Base-by-base conservation (phyloP, 2,113 vertebrate genomes). In the Machaerirhynchus nigripectus region DNA sequence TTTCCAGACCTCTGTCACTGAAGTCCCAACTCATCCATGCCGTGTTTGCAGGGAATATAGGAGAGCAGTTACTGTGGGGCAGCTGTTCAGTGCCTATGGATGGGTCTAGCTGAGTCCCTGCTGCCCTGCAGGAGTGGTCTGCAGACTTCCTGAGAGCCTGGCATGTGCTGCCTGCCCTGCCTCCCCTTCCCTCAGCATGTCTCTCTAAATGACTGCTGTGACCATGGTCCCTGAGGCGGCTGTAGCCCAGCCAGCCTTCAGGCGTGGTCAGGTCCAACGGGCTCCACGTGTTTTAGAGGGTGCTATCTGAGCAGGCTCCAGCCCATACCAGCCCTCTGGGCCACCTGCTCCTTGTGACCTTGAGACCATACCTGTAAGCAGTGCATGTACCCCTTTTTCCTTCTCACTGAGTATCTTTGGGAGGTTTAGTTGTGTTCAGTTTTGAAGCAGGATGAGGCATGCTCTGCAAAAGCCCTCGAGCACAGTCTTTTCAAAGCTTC, bases 1-100 rank as follows among this genome's bases (percentile, higher is more conserved):
- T 35, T 55, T 74, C 75, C 46, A 88, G 40, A 52, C 26, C 11
- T 60, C n/a, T 65, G 55, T 39, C 37, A 52, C 69, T n/a, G 6
- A 56, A 47, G 21, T 56, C 22, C 42, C 0, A 0, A 35, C 37
- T 11, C 8, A 52, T 37, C 27, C 37, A 8, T 1, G 1, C 7
- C 56, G 37, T 23, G 15, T 47, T 77, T 78, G 65, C 27, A 33
- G 47, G 80, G n/a, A 55, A 40, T 60, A 35, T 1, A 2, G 0
- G 14, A 19, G 23, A 46, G 22, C 1, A 4, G 44, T 15, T 49
- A 4, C 20, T 39, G 28, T 18, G 39, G 42, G 24, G 7, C 28
- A 81, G 65, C 16, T 0, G 0, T 39, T 59, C 37, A 7, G 5
- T 67, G 42, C 14, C 61, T 42, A 3, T 7, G 9, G 40, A 15